Conservation (phyloP, 2,888 invertebrate genomes). For the Busseola fusca region DNA sequence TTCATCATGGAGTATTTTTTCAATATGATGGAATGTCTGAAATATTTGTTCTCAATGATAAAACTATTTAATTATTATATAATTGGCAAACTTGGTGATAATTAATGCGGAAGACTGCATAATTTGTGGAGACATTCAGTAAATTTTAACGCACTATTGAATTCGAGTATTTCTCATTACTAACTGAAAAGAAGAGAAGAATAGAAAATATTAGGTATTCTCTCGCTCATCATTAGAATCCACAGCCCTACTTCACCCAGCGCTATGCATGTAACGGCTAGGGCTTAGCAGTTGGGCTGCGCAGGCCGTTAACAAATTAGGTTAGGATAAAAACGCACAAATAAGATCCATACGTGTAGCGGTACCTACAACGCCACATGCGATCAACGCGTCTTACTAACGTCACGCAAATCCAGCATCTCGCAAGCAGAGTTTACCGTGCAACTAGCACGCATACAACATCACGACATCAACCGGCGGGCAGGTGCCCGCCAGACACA, state of each 20-base stretch:
- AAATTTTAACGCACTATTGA: background rate
- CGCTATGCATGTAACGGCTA: background rate
- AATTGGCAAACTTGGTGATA: background rate
- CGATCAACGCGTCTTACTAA: no score
- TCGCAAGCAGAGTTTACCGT: no score
- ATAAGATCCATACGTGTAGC: no score
- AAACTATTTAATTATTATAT: background rate
- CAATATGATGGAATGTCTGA: background rate
- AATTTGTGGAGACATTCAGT: background rate
- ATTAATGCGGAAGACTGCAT: background rate
- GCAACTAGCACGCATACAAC: no score
- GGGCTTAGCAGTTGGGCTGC: no score
- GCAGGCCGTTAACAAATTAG: no score
- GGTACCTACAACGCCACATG: no score
- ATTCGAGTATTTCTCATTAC: background rate
- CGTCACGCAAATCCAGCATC: no score
- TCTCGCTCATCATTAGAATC: background rate
- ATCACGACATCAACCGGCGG: no score
- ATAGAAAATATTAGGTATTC: background rate
- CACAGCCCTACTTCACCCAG: background rate
- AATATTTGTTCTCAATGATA: background rate
- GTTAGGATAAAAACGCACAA: no score
- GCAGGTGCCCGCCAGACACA: no score
- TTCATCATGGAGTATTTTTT: conserved; percentile 6
- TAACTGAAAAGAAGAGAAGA: background rate